These are phyloP conservation scores for Phyto melanocephala DNA, from an alignment of 2,888 invertebrate genomes.

Conservation along the genomic window DNA sequence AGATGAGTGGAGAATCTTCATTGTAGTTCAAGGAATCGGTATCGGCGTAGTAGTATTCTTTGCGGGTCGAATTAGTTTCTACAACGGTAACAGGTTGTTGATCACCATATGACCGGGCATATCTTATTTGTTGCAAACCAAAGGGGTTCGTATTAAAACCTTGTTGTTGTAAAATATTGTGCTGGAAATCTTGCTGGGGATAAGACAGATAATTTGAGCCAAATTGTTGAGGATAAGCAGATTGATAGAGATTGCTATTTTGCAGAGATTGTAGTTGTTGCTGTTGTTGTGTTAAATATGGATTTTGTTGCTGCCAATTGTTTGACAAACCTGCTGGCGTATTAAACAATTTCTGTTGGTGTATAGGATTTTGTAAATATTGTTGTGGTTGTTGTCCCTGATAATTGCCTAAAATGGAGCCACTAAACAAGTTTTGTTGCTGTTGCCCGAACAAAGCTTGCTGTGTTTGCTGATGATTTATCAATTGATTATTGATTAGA, in stretches of 20 bases:
- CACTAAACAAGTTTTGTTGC: background rate
- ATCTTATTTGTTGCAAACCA: constrained; percentile 32
- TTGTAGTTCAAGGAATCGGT: constrained; percentile 65
- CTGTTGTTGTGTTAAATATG: constrained; percentile 15
- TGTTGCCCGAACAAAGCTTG: constrained; percentile 17
- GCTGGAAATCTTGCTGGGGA: background rate
- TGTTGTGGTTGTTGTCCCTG: background rate
- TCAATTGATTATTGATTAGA: constrained; percentile 7
- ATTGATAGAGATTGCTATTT: constrained; percentile 3
- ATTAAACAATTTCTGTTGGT: constrained; percentile 29
- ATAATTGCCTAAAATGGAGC: background rate
- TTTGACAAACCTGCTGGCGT: background rate
- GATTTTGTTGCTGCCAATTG: constrained; percentile 28
- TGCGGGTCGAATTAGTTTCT: constrained; percentile 75
- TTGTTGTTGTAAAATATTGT: constrained; percentile 31
- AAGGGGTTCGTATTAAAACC: constrained; percentile 2
- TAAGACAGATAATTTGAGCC: constrained; percentile 3
- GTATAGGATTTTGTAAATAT: constrained; percentile 32
- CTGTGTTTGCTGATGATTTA: background rate
- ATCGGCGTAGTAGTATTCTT: constrained; percentile 73
- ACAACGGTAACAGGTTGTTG: constrained; percentile 70
- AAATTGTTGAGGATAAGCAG: constrained; percentile 2
- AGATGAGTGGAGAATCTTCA: constrained; percentile 2
- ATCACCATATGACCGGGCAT: constrained; percentile 47
- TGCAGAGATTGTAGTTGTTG: background rate